Conservation (phyloP, 2,113 vertebrate species). For the Alaudala cheleensis region DNA sequence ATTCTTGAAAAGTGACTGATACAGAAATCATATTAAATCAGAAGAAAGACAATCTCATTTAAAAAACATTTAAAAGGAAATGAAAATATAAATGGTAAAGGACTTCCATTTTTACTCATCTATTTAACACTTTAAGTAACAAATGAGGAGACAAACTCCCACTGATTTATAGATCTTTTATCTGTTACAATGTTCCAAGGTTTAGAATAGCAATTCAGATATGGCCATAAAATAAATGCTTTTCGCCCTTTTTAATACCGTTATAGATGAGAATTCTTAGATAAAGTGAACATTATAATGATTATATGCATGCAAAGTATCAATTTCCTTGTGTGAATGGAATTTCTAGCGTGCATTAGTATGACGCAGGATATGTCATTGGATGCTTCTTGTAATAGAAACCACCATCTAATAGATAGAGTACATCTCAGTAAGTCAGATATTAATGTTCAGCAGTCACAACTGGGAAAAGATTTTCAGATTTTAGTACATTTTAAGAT, state of each 20-base stretch:
- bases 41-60: not conserved
- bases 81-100: not conserved
- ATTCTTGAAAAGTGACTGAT: not conserved
- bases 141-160: not conserved
- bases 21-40: not conserved
- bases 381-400: not conserved
- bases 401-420: not conserved
- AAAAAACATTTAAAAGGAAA: not conserved
- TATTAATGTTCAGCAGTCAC: not conserved
- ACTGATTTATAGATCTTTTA: not conserved
- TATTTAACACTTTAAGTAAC: not conserved
- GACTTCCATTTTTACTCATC: not conserved
- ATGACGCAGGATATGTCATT: accelerated
- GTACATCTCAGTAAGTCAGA: not conserved
- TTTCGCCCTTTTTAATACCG: not conserved
- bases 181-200: not conserved
- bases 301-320: not conserved
- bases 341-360: not conserved
- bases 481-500: not conserved
- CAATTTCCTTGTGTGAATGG: not conserved
- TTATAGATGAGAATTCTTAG: not conserved
- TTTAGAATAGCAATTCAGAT: not conserved
- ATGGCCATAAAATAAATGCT: not conserved
- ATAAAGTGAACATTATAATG: not conserved
- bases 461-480: not conserved